These are phyloP conservation scores for Crypturellus tataupa DNA, from an alignment of 2,797 vertebrate genomes.

Conservation along the genomic window DNA sequence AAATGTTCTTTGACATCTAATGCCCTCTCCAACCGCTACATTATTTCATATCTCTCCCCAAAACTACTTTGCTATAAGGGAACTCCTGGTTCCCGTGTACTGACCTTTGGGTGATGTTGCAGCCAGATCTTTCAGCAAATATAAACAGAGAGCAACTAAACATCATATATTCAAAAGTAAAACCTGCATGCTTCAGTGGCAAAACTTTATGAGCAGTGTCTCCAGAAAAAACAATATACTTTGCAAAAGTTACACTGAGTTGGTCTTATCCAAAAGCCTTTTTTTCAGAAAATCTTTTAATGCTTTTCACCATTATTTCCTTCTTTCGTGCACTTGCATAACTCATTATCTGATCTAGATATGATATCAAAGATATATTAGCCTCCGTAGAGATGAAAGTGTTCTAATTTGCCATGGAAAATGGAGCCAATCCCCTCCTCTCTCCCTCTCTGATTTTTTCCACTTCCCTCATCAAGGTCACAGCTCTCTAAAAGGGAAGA, in stretches of 20 bases:
- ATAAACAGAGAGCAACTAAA: not conserved
- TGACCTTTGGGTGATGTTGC: conserved; percentile 8
- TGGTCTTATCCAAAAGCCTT: not conserved
- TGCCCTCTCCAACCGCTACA: not conserved
- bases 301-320: not conserved
- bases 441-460: not conserved
- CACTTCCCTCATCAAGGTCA: not conserved
- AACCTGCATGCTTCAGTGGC: not conserved
- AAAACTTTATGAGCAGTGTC: not conserved
- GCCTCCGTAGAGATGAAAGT: not conserved
- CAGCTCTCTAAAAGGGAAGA: not conserved
- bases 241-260: not conserved
- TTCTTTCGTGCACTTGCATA: not conserved
- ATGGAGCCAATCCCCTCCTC: not conserved
- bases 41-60: not conserved
- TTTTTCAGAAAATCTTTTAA: not conserved
- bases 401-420: not conserved
- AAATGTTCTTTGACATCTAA: not conserved
- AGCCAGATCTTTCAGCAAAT: not conserved
- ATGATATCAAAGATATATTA: not conserved
- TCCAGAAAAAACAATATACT: not conserved
- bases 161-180: not conserved
- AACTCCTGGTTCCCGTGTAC: not conserved
- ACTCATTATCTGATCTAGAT: not conserved
- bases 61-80: conserved; percentile 2